Evolutionary conservation across 2,113 vertebrate species (phyloP).

Genomic region (Syngnathus floridae): DNA sequence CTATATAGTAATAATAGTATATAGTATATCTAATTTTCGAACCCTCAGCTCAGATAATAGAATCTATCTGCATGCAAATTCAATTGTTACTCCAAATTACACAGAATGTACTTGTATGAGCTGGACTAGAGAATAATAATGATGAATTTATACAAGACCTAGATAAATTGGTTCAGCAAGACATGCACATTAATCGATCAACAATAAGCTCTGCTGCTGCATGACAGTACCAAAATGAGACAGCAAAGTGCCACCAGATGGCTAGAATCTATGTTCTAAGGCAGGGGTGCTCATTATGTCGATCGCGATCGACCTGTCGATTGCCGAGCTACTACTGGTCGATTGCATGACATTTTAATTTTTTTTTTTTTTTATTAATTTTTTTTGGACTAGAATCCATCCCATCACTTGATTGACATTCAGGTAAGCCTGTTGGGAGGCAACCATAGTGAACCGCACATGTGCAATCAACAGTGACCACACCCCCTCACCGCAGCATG

Average conservation of each 20-base stretch:
- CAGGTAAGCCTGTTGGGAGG: too few relatives aligned
- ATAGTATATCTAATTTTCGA: background rate
- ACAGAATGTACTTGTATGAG: background rate
- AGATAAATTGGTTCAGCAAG: slow-evolving; percentile 4
- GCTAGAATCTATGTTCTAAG: slow-evolving; percentile 52
- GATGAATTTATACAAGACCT: slow-evolving; percentile 13
- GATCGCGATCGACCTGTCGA: too few relatives aligned
- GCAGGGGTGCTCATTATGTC: slow-evolving; percentile 39
- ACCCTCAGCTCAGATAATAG: background rate
- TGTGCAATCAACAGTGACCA: too few relatives aligned
- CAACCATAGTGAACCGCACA: too few relatives aligned
- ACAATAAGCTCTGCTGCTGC: slow-evolving; percentile 5
- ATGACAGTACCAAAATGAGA: slow-evolving; percentile 12
- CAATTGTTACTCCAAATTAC: background rate
- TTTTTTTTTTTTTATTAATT: too few relatives aligned
- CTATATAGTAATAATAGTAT: too few relatives aligned
- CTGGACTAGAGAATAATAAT: background rate
- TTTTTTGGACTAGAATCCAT: too few relatives aligned
- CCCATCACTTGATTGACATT: too few relatives aligned
- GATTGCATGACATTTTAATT: too few relatives aligned
- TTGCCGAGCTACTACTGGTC: too few relatives aligned
- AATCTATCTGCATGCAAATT: background rate
- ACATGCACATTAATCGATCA: slow-evolving; percentile 1
- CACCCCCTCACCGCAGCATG: too few relatives aligned
- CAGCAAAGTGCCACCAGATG: slow-evolving; percentile 51